A percentile compares a stretch with the other conserved stretches of the same genome.
Evolutionary conservation across 2,888 invertebrate species (phyloP).

Genomic region (Lacanobia wlatinum): DNA sequence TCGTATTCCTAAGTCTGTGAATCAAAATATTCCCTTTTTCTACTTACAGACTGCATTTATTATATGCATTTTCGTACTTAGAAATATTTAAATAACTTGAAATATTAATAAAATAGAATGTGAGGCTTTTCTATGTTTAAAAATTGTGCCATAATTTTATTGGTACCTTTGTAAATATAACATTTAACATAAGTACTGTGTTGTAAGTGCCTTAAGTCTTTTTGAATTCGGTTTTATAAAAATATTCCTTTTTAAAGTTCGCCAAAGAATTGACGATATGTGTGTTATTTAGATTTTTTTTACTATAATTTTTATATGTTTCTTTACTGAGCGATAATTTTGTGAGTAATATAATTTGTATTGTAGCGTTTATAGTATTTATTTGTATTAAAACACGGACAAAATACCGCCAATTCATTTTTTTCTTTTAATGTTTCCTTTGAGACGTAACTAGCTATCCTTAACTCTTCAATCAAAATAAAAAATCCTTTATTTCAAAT

Average conservation of each 20-base stretch:
- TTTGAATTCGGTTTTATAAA: conserved; percentile 47
- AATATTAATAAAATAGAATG: conserved; percentile 16
- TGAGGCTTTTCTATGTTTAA: conserved; percentile 51
- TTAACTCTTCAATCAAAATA: background rate
- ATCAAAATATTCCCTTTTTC: background rate
- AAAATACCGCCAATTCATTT: conserved; percentile 33
- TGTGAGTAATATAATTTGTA: conserved; percentile 78
- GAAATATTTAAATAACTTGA: conserved; percentile 39
- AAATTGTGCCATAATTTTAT: conserved; percentile 59
- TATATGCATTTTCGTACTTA: conserved; percentile 65
- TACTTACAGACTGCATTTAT: conserved; percentile 70
- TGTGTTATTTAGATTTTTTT: conserved; percentile 66
- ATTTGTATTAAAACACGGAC: conserved; percentile 81
- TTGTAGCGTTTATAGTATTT: conserved; percentile 81
- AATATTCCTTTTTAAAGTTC: conserved; percentile 57
- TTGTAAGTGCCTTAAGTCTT: conserved; percentile 53
- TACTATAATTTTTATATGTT: conserved; percentile 71
- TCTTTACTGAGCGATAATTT: conserved; percentile 69
- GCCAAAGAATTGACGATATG: conserved; percentile 69
- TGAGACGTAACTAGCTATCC: background rate
- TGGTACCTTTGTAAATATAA: conserved; percentile 70
- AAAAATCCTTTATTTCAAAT: too few relatives aligned
- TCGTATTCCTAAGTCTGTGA: conserved; percentile 15
- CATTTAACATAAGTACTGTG: conserved; percentile 53
- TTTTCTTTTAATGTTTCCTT: background rate